A percentile compares a stretch with the other conserved stretches of the same genome.
Conservation (phyloP, 2,797 vertebrate genomes). For the Mallotus villosus region DNA sequence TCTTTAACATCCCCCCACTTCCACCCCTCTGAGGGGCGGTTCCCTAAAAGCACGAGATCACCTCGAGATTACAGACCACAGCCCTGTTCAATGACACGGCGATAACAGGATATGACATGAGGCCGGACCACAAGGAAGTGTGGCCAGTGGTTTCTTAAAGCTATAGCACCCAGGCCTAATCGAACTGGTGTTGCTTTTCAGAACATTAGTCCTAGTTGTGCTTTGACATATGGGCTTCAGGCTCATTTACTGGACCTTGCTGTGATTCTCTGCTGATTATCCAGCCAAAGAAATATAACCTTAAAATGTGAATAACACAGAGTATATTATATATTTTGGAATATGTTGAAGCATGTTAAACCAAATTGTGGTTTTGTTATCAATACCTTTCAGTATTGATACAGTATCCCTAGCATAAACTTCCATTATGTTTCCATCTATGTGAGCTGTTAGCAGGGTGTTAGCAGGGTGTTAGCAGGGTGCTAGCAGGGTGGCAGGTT, state of each 20-base stretch:
- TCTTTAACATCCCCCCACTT: background rate
- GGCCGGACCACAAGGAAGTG: conserved; percentile 29
- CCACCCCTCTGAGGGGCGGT: conserved; percentile 19
- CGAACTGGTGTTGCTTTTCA: conserved; percentile 30
- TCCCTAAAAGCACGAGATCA: conserved; percentile 46
- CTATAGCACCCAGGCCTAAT: conserved; percentile 25
- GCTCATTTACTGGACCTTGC: conserved; percentile 3
- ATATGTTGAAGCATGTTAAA: background rate
- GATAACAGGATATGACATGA: conserved; percentile 2
- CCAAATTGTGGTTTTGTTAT: background rate
- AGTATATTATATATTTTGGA: background rate
- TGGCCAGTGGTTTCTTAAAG: conserved; percentile 43
- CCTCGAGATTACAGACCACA: conserved; percentile 42
- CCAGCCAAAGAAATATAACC: too few relatives aligned
- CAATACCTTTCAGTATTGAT: background rate
- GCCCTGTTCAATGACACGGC: background rate
- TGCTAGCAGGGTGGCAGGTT: too few relatives aligned
- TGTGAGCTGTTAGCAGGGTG: too few relatives aligned
- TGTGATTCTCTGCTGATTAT: too few relatives aligned
- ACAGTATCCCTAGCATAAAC: background rate
- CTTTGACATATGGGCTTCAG: conserved; percentile 24
- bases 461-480: too few relatives aligned
- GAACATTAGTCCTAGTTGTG: conserved; percentile 37
- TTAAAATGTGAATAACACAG: background rate
- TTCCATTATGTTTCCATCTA: background rate